Conservation (phyloP, 2,113 vertebrate genomes). For the Indicator maculatus region DNA sequence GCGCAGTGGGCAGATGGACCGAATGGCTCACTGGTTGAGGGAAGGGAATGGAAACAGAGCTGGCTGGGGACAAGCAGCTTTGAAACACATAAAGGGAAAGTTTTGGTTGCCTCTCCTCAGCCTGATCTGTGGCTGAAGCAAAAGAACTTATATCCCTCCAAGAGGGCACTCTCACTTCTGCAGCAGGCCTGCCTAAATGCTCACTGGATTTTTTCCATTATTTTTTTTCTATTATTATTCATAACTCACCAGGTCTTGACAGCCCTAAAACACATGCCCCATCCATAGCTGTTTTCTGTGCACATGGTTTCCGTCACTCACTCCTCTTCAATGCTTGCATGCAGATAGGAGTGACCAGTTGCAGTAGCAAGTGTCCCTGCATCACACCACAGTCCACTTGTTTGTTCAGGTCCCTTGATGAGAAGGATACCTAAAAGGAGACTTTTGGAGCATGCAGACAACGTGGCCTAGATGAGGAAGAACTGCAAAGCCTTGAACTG, state of each 20-base stretch:
- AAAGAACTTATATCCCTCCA: not conserved
- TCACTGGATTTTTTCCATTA: not conserved
- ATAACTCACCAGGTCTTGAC: not conserved
- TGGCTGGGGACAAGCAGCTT: not conserved
- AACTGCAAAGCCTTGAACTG: not conserved
- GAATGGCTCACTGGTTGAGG: fast-evolving
- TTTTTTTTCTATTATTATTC: not conserved
- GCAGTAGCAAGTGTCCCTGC: fast-evolving
- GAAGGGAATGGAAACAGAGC: not conserved
- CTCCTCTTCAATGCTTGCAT: not conserved
- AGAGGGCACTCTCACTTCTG: not conserved
- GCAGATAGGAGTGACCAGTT: not conserved
- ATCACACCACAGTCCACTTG: not conserved
- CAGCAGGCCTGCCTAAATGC: not conserved
- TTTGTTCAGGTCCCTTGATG: not conserved
- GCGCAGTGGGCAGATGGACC: not conserved
- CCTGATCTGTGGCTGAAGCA: not conserved
- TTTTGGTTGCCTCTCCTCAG: not conserved
- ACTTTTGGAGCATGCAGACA: not conserved
- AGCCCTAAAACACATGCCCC: not conserved
- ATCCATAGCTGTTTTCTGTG: not conserved
- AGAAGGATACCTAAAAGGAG: not conserved
- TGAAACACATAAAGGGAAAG: not conserved
- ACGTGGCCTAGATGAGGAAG: not conserved
- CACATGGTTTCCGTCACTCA: fast-evolving